These are phyloP conservation scores for Pteromalus puparum DNA, from an alignment of 1,140 invertebrate species.

Conservation along the genomic window DNA sequence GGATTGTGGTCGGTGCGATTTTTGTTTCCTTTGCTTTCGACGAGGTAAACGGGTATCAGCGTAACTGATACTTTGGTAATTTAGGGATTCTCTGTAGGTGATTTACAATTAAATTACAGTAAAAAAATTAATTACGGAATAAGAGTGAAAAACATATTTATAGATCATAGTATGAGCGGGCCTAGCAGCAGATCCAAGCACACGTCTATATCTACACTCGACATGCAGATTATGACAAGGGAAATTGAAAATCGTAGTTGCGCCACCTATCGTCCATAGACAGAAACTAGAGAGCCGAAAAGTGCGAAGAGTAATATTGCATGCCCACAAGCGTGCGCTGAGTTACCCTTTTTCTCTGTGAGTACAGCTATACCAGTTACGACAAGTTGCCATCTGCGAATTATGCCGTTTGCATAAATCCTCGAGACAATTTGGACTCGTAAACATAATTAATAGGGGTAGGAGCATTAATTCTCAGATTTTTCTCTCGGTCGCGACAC, in stretches of 20 bases:
- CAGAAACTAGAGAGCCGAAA: no score
- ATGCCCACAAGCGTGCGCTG: no score
- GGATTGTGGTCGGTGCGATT: not conserved
- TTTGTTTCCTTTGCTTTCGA: not conserved
- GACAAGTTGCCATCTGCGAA: conserved; percentile 35
- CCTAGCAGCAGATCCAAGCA: no score
- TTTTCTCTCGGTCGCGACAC: conserved; percentile 69
- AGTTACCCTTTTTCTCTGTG: no score
- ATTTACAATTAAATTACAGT: not conserved
- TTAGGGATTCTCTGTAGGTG: not conserved
- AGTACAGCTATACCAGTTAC: no score
- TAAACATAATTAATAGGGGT: conserved; percentile 74
- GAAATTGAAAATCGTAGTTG: not conserved
- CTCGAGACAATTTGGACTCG: conserved; percentile 70
- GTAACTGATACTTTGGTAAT: not conserved
- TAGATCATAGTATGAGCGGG: no score
- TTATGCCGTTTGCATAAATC: conserved; percentile 65
- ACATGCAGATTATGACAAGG: no score
- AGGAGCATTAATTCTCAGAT: conserved; percentile 71
- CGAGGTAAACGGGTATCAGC: not conserved
- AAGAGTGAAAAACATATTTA: no score
- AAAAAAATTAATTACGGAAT: no score
- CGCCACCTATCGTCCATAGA: no score
- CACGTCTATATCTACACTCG: no score
- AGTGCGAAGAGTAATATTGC: no score